Base-by-base conservation (phyloP, 2,113 vertebrate species). In the Hystrix brachyura region DNA sequence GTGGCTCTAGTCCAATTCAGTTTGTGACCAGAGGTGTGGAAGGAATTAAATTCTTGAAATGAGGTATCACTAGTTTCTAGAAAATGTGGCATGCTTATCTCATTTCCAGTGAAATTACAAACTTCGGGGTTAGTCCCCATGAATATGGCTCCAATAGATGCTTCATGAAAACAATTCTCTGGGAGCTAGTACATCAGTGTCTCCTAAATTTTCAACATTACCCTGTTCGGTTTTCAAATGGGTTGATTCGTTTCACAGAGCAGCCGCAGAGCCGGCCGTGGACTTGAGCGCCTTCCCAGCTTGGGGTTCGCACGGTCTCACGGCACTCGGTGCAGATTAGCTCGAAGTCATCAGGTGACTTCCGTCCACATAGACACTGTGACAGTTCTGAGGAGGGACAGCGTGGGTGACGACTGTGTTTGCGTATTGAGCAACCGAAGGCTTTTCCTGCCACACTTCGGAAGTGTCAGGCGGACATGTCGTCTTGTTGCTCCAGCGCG, bases 341-440 rank as follows among this genome's bases (percentile, higher is more conserved):
- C 46, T 69, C 19, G 2, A 76, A 38, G n/a, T 86, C 72, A 85
- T 60, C 19, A 72, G 34, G 13, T 59, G 53, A 67, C 85, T 92
- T 14, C 21, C 57, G 38, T 23, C 32, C 19, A 14, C 0, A 38
- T 1, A 2, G 8, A 3, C 2, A 32, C 18, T 34, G 25, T 25
- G 32, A 29, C 12, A 8, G 34, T 19, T 90, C 27, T 87, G 76
- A 57, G 71, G 83, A 90, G 81, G 72, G 55, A 48, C 19, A 7
- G 55, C 18, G 8, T 5, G 14, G 13, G 10, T 25, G 17, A 46
- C 0, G 0, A 8, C 29, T 53, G n/a, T 32, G 51, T 51, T 79
- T 87, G 23, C 8, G 3, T n/a, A 32, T 8, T 25, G n/a, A 43
- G 11, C 17, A 21, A 64, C 65, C 25, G 32, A 15, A 25, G 17